phyloP scores from a whole-genome alignment of 2,797 vertebrate genomes.

The Rhynchotus rufescens region DNA sequence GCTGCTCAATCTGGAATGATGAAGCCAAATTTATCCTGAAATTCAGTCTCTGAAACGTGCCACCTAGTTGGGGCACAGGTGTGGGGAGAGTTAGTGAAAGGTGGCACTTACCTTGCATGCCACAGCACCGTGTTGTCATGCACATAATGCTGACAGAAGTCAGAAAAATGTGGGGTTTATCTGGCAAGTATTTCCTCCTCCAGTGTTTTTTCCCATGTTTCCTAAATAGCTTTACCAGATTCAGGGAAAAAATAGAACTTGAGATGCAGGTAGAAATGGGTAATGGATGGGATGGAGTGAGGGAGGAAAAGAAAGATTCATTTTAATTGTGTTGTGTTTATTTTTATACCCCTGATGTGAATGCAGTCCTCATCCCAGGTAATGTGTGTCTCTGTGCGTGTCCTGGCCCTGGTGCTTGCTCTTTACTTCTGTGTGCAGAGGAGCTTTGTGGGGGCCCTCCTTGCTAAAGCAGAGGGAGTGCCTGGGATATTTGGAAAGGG shows the following conservation, averaged over 20 bases:
- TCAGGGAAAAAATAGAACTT: neutral
- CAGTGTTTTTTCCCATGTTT: neutral
- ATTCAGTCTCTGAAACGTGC: neutral
- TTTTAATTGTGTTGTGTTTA: constrained; percentile 74
- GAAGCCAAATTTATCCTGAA: neutral
- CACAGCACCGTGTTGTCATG: neutral
- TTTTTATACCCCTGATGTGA: constrained; percentile 64
- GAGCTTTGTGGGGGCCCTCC: constrained; percentile 47
- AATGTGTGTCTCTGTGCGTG: constrained; percentile 58
- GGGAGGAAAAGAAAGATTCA: neutral
- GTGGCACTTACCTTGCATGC: neutral
- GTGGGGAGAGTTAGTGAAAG: neutral
- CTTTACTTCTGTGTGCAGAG: constrained; percentile 16
- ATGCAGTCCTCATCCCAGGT: constrained; percentile 88
- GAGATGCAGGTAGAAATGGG: neutral
- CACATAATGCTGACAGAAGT: neutral
- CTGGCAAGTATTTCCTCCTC: neutral
- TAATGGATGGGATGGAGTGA: neutral
- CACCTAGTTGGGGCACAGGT: neutral
- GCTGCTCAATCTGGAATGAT: fast-evolving
- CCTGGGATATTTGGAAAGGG: constrained; percentile 24
- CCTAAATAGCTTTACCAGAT: neutral
- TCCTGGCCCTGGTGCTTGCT: constrained; percentile 37
- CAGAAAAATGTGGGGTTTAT: neutral
- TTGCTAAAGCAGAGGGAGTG: constrained; percentile 42